Percentiles rank a stretch among this genome's conserved stretches.
These are phyloP conservation scores for Heloderma charlesbogerti DNA, from an alignment of 2,113 vertebrate species.

Conservation along the genomic window DNA sequence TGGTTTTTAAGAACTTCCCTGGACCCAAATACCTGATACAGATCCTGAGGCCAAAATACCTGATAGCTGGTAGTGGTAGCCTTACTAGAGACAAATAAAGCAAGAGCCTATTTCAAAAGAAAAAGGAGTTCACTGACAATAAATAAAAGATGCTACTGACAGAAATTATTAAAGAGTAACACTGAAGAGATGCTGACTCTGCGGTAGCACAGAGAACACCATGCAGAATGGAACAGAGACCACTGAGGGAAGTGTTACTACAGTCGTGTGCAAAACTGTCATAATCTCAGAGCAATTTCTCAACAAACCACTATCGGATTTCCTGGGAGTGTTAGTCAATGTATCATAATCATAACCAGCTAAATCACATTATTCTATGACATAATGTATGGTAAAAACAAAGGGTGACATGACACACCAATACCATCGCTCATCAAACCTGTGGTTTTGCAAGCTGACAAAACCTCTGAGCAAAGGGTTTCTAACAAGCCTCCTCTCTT, in stretches of 20 bases:
- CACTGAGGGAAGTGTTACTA: not conserved
- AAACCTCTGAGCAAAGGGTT: not conserved
- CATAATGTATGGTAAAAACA: not conserved
- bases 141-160: not conserved
- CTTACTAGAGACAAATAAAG: not conserved
- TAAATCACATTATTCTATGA: not conserved
- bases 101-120: not conserved
- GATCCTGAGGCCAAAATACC: not conserved
- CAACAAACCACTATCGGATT: not conserved
- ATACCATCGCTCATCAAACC: not conserved
- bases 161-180: not conserved
- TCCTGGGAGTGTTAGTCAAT: not conserved
- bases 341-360: not conserved
- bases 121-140: not conserved
- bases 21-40: not conserved
- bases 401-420: not conserved
- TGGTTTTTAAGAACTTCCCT: not conserved
- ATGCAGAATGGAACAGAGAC: not conserved
- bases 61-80: no score
- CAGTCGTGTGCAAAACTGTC: not conserved
- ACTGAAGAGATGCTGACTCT: not conserved
- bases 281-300: not conserved
- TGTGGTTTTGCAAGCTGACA: slow-evolving; percentile 3
- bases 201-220: not conserved
- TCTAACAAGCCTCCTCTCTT: not conserved